Conservation (phyloP, 2,888 invertebrate species). For the Pachymerium ferrugineum region DNA sequence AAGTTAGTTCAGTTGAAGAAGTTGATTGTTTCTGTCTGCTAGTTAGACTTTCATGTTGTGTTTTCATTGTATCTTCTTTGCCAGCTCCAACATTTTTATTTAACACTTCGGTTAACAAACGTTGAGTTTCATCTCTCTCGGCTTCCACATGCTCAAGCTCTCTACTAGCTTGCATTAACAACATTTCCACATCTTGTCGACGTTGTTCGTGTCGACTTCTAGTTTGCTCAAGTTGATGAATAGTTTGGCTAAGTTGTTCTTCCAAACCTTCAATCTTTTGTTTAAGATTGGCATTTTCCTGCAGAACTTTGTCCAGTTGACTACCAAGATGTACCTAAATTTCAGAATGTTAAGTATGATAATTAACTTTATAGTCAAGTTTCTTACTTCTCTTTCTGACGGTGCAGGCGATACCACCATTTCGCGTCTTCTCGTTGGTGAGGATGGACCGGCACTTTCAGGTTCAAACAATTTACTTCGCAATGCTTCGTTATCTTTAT, state of each 20-base stretch:
- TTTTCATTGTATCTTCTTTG: constrained; percentile 17
- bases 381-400: constrained; percentile 20
- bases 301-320: constrained; percentile 28
- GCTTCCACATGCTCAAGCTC: constrained; percentile 27
- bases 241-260: constrained; percentile 25
- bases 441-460: not conserved
- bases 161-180: constrained; percentile 11
- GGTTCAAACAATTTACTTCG: not conserved
- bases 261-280: constrained; percentile 31
- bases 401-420: not conserved
- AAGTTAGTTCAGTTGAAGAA: constrained; percentile 18
- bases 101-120: constrained; percentile 22
- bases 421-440: not conserved
- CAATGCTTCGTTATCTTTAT: constrained; percentile 16
- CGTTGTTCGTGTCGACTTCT: constrained; percentile 29
- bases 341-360: no score
- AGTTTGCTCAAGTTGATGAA: constrained; percentile 21
- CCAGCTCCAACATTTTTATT: not conserved
- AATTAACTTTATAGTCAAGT: no score
- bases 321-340: constrained; percentile 9
- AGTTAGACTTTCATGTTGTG: constrained; percentile 24
- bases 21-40: not conserved
- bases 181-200: constrained; percentile 1
- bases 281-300: constrained; percentile 28
- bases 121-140: constrained; percentile 20